Percentiles rank a stretch among this genome's conserved stretches.
Conservation (phyloP, 2,888 invertebrate species). For the Latheticus oryzae region DNA sequence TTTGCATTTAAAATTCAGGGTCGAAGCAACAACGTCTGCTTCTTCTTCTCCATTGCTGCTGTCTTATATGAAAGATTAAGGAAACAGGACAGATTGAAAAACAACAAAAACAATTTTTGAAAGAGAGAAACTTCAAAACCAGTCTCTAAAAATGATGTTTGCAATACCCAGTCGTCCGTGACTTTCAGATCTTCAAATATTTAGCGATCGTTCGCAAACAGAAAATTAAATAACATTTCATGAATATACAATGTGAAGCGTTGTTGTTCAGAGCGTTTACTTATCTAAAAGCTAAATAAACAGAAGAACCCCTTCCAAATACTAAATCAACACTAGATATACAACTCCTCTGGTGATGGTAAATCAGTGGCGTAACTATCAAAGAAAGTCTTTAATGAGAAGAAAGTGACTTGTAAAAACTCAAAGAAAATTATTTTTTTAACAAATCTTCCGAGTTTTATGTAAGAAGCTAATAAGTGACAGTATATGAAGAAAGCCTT, state of each 20-base stretch:
- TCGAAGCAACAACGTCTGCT: constrained; percentile 47
- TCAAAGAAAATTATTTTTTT: not conserved
- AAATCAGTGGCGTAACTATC: too few species aligned
- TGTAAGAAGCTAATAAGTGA: not conserved
- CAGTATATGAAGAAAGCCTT: not conserved
- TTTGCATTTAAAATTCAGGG: constrained; percentile 56
- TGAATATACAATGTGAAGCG: constrained; percentile 41
- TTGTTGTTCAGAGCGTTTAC: constrained; percentile 37
- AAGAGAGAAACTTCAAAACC: constrained; percentile 48
- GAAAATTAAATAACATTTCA: constrained; percentile 42
- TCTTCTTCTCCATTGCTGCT: constrained; percentile 8
- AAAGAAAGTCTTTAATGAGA: not conserved
- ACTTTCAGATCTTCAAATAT: constrained; percentile 59
- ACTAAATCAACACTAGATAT: constrained; percentile 5
- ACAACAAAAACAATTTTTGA: constrained; percentile 27
- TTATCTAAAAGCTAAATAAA: constrained; percentile 44
- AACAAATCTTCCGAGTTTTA: not conserved
- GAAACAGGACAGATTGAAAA: constrained; percentile 19
- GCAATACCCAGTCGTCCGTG: constrained; percentile 58
- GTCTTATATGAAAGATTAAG: constrained; percentile 12
- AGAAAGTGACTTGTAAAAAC: not conserved
- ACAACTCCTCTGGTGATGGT: too few species aligned
- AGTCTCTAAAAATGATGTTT: constrained; percentile 53
- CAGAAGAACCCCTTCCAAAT: constrained; percentile 27
- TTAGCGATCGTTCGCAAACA: constrained; percentile 54